phyloP scores from a whole-genome alignment of 30 jellyfish, hydroid and myxozoan species.

The Hydractinia echinata region DNA sequence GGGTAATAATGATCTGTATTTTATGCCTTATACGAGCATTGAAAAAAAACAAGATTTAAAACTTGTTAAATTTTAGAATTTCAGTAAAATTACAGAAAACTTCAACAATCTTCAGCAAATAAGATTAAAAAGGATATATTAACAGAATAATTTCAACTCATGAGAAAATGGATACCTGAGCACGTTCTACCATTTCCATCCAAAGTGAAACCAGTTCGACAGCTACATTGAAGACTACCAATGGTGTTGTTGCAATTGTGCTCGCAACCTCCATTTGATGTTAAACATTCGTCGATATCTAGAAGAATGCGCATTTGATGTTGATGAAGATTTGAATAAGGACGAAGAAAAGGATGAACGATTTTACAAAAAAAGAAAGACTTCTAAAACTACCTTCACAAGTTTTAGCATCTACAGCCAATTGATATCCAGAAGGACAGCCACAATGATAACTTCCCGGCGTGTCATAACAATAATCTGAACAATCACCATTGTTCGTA shows the following conservation, averaged over 20 bases:
- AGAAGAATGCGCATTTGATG: neutral
- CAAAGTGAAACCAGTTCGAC: slow-evolving; percentile 26
- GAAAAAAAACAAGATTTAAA: neutral
- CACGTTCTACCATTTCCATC: slow-evolving; percentile 31
- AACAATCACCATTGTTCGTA: neutral
- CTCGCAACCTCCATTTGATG: slow-evolving; percentile 3
- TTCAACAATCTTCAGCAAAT: too few species aligned
- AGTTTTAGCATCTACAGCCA: neutral
- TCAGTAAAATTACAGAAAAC: too few species aligned
- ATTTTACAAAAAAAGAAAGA: neutral
- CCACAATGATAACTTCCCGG: slow-evolving; percentile 6
- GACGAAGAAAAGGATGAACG: too few species aligned
- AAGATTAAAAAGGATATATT: too few species aligned
- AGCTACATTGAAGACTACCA: slow-evolving; percentile 46
- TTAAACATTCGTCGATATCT: slow-evolving; percentile 7
- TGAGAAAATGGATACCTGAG: slow-evolving; percentile 4
- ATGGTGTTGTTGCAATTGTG: slow-evolving; percentile 43
- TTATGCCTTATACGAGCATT: too few species aligned
- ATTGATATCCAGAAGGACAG: neutral
- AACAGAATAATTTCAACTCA: neutral
- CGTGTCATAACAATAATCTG: neutral
- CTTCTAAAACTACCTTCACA: neutral
- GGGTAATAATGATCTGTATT: too few species aligned
- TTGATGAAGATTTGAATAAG: too few species aligned
- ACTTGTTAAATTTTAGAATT: too few species aligned